Conservation (phyloP, 2,113 vertebrate species). For the Nycticorax nycticorax region DNA sequence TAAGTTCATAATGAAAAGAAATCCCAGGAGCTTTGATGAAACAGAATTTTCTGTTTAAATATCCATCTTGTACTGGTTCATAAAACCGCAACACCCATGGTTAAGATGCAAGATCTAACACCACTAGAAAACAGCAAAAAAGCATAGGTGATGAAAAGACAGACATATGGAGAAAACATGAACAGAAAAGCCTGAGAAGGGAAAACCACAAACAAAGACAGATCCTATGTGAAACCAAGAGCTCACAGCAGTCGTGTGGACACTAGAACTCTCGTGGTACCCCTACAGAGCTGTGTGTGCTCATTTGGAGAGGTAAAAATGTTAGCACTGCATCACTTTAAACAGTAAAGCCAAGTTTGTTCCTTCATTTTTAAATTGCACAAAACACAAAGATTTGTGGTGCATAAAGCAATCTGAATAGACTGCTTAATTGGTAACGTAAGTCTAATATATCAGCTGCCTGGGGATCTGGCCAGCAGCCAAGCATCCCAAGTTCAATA, state of each 20-base stretch:
- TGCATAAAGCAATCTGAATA: conserved; percentile 15
- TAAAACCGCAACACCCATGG: neutral
- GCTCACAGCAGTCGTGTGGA: neutral
- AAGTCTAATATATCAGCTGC: neutral
- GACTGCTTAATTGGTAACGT: neutral
- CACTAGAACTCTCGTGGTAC: neutral
- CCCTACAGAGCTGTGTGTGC: neutral
- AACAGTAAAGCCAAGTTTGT: neutral
- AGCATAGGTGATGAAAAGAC: neutral
- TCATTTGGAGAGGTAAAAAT: neutral
- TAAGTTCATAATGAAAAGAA: neutral
- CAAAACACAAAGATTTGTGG: neutral
- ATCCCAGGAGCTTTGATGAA: neutral
- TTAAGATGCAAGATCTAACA: neutral
- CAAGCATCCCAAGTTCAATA: neutral
- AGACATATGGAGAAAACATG: neutral
- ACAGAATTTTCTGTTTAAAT: neutral
- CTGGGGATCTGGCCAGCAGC: conserved; percentile 23
- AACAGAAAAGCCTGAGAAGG: neutral
- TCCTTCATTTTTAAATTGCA: neutral
- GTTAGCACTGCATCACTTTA: neutral
- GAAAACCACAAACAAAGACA: neutral
- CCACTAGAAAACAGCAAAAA: neutral
- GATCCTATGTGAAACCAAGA: neutral
- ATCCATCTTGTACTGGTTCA: neutral